These are phyloP conservation scores for Rallus crepitans DNA, from an alignment of 2,797 vertebrate species.

Conservation along the genomic window DNA sequence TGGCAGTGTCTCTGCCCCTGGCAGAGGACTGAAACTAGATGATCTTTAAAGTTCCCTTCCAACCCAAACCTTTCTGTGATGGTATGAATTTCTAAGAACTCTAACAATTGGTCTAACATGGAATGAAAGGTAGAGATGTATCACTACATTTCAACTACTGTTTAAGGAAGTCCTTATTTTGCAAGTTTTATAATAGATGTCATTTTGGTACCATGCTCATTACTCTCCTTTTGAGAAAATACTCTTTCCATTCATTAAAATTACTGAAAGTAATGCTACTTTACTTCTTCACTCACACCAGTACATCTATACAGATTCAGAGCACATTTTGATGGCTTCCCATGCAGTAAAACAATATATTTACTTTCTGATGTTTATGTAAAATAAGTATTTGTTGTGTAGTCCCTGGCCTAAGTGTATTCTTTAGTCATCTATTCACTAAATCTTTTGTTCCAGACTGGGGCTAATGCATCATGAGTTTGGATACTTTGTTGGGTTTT, in stretches of 20 bases:
- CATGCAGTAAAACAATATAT: not conserved
- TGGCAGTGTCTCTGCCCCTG: no score
- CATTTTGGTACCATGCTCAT: not conserved
- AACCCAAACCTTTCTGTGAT: no score
- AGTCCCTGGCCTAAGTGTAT: not conserved
- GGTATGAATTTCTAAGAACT: not conserved
- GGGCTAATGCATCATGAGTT: not conserved
- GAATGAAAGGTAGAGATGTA: not conserved
- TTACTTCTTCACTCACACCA: not conserved
- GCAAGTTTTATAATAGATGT: not conserved
- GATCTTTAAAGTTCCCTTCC: no score
- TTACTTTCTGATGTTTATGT: not conserved
- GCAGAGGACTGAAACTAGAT: no score
- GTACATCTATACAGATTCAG: not conserved
- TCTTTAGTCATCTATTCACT: not conserved
- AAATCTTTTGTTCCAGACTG: not conserved
- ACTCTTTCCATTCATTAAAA: not conserved
- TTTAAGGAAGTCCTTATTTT: not conserved
- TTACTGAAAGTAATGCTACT: not conserved
- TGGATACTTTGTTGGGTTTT: not conserved
- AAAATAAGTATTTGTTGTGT: not conserved
- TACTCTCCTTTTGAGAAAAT: not conserved
- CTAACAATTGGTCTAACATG: not conserved
- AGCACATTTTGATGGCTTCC: not conserved
- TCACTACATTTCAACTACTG: not conserved